phyloP scores from a whole-genome alignment of 2,797 vertebrate species.

The Siniperca undulata region DNA sequence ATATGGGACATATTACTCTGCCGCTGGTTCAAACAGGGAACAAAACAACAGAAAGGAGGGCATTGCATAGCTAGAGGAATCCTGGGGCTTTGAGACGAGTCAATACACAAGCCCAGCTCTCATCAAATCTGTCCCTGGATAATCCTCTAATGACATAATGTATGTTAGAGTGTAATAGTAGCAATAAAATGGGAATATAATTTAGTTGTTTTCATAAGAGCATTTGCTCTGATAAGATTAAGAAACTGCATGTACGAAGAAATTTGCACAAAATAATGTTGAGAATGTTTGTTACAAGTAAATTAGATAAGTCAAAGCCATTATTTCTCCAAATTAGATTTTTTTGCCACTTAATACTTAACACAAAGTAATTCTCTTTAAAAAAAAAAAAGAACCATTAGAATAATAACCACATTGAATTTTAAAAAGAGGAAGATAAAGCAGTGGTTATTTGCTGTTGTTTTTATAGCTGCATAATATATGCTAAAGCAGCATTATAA shows the following conservation, averaged over 20 bases:
- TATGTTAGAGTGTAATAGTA: conserved; percentile 65
- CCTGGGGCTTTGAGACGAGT: conserved; percentile 64
- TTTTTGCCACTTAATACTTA: conserved; percentile 7
- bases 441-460: conserved; percentile 8
- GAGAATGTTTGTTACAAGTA: conserved; percentile 47
- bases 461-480: conserved; percentile 47
- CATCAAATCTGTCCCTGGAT: conserved; percentile 73
- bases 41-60: conserved; percentile 70
- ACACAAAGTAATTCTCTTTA: conserved; percentile 6
- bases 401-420: conserved; percentile 4
- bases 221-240: conserved; percentile 64
- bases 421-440: conserved; percentile 14
- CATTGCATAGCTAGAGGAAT: conserved; percentile 64
- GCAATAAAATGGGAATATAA: conserved; percentile 70
- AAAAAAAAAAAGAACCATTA: not conserved
- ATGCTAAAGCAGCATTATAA: conserved; percentile 37
- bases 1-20: conserved; percentile 79
- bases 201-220: conserved; percentile 67
- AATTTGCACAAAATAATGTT: conserved; percentile 56
- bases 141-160: conserved; percentile 78
- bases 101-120: conserved; percentile 52
- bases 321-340: conserved; percentile 40
- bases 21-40: conserved; percentile 71
- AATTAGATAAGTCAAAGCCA: conserved; percentile 53
- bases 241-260: conserved; percentile 36